phyloP scores from a whole-genome alignment of 2,113 vertebrate species.

The Mobula hypostoma region DNA sequence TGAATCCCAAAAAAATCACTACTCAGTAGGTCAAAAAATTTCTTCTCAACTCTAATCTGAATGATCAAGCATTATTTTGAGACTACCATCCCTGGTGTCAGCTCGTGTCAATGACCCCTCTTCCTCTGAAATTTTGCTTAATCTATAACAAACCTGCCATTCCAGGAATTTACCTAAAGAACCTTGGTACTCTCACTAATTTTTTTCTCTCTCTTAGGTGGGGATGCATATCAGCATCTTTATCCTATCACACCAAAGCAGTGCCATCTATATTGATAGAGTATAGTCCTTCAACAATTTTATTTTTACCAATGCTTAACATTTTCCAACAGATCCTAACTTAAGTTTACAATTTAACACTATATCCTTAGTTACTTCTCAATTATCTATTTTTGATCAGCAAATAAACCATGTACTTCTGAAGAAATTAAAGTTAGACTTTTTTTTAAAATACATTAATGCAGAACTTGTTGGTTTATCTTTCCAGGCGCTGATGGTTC shows the following conservation, averaged over 20 bases:
- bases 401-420: not conserved
- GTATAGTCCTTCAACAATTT: not conserved
- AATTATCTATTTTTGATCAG: not conserved
- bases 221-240: no score
- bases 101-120: no score
- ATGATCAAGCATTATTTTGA: no score
- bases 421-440: not conserved
- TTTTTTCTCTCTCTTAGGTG: no score
- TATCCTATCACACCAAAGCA: not conserved
- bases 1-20: no score
- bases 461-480: not conserved
- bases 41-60: no score
- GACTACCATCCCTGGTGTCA: no score
- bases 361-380: not conserved
- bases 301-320: not conserved
- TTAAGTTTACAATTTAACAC: not conserved
- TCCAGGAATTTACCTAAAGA: no score
- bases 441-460: not conserved
- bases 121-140: no score
- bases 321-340: not conserved
- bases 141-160: no score
- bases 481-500: not conserved
- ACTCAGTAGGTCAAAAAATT: no score
- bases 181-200: no score
- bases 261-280: not conserved